Percentiles rank a stretch among this genome's conserved stretches.
Evolutionary conservation across 2,113 vertebrate genomes (phyloP).

Genomic region (Cebidichthys violaceus): DNA sequence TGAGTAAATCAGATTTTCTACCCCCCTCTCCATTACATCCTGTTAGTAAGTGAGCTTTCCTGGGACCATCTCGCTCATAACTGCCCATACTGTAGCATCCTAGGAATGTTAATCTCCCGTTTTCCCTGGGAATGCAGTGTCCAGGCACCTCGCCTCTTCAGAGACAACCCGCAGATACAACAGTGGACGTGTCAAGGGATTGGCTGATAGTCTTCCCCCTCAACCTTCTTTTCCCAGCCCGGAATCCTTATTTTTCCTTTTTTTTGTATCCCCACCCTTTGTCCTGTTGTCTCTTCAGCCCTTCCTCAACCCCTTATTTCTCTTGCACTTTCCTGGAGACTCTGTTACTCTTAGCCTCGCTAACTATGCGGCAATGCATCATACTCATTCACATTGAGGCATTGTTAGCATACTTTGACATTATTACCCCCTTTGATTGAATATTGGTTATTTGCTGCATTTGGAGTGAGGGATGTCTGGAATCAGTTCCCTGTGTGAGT

Average conservation of each 20-base stretch:
- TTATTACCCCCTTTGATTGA: conserved; percentile 54
- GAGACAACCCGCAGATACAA: conserved; percentile 55
- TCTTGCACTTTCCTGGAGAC: conserved; percentile 47
- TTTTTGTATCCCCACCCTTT: conserved; percentile 8
- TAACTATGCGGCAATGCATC: conserved; percentile 53
- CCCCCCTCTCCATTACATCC: conserved; percentile 46
- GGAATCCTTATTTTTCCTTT: conserved; percentile 16
- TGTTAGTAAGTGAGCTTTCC: conserved; percentile 45
- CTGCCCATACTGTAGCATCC: conserved; percentile 60
- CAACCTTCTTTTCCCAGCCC: conserved; percentile 3
- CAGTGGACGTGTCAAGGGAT: conserved; percentile 61
- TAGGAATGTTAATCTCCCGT: conserved; percentile 78
- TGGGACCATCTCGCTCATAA: conserved; percentile 36
- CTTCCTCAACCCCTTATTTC: conserved; percentile 6
- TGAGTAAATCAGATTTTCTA: conserved; percentile 30
- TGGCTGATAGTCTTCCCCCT: conserved; percentile 55
- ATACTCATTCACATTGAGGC: conserved; percentile 29
- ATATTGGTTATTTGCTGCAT: conserved; percentile 52
- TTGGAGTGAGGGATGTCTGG: conserved; percentile 44
- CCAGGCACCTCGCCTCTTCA: conserved; percentile 61
- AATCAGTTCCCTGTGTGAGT: conserved; percentile 39
- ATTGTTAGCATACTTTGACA: conserved; percentile 47
- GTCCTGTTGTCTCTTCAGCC: conserved; percentile 49
- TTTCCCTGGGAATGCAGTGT: conserved; percentile 63
- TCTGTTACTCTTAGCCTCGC: conserved; percentile 51